phyloP scores from a whole-genome alignment of 2,113 vertebrate species.

The Gorsachius goisagi region DNA sequence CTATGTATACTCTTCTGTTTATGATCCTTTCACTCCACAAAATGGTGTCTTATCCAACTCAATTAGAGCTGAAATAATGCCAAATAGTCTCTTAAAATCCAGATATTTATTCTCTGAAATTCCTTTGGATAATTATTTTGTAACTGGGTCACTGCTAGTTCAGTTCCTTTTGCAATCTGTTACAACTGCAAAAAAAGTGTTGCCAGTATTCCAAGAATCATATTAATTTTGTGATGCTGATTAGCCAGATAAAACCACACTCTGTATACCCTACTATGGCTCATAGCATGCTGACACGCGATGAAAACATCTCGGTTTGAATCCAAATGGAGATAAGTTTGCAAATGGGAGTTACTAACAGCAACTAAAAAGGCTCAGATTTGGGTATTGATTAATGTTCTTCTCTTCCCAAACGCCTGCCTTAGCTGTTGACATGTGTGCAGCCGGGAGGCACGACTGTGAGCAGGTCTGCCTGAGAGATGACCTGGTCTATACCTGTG shows the following conservation, averaged over 20 bases:
- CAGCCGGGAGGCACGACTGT: conserved; percentile 80
- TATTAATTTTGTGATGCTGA: neutral
- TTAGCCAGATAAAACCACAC: neutral
- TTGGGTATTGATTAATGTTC: neutral
- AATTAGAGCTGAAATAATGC: conserved; percentile 5
- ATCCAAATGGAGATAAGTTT: neutral
- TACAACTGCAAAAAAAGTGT: neutral
- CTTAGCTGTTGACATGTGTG: conserved; percentile 79
- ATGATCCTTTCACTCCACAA: neutral
- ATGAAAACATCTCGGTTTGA: neutral
- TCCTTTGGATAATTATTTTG: neutral
- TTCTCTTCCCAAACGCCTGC: neutral
- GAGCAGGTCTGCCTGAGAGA: conserved; percentile 84
- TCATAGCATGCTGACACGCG: neutral
- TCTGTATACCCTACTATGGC: neutral
- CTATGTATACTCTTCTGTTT: neutral
- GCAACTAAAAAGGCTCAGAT: neutral
- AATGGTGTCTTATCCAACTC: neutral
- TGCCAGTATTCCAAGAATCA: neutral
- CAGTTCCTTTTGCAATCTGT: neutral
- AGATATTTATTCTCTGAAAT: conserved; percentile 12
- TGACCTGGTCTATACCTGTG: conserved; percentile 76
- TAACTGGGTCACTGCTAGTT: neutral
- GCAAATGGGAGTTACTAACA: neutral
- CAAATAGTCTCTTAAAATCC: conserved; percentile 11